A percentile compares a stretch with the other conserved stretches of the same genome.
These are phyloP conservation scores for Champsocephalus esox DNA, from an alignment of 2,797 vertebrate species.

Conservation along the genomic window DNA sequence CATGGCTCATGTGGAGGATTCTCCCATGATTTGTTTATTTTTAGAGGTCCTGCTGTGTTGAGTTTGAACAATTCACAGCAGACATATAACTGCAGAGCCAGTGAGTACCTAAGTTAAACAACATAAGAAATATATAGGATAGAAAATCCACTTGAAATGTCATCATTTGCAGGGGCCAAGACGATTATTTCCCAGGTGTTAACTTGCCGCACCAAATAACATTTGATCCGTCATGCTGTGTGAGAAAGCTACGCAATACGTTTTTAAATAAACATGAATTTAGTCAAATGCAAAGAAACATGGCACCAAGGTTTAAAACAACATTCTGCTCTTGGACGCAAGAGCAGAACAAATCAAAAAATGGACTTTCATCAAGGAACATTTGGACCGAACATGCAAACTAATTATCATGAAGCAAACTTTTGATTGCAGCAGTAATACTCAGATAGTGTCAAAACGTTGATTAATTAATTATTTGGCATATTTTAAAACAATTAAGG, in stretches of 20 bases:
- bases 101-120: background rate
- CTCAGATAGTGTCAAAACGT: background rate
- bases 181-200: background rate
- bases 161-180: background rate
- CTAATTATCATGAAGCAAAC: too few species aligned
- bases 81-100: constrained; percentile 6
- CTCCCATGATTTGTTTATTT: constrained; percentile 38
- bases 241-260: background rate
- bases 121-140: background rate
- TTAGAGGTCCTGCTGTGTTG: constrained; percentile 29
- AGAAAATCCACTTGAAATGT: too few species aligned
- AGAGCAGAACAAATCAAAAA: background rate
- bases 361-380: too few species aligned
- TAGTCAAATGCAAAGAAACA: background rate
- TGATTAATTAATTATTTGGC: background rate
- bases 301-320: background rate
- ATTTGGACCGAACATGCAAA: too few species aligned
- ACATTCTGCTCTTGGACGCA: background rate
- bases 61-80: constrained; percentile 12
- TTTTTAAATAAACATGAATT: background rate
- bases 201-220: background rate
- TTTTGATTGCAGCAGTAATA: background rate
- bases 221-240: background rate
- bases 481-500: background rate
- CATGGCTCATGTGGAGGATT: constrained; percentile 12